Conservation (phyloP, 2,888 invertebrate species). For the Aporophyla nigra region DNA sequence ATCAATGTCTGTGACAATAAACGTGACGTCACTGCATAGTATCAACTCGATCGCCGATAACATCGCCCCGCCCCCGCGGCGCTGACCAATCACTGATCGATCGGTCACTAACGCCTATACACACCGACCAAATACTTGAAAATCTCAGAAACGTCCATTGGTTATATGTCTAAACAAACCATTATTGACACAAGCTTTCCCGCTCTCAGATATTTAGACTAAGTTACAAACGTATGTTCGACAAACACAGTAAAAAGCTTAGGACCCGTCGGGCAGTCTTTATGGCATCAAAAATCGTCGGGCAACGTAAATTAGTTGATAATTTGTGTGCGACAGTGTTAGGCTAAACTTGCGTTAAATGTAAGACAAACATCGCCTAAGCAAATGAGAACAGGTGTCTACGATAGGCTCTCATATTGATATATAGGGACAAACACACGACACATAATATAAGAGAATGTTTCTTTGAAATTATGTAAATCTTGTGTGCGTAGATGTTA, state of each 20-base stretch:
- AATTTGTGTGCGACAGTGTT: conserved; percentile 88
- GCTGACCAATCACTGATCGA: conserved; percentile 88
- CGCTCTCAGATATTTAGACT: conserved; percentile 61
- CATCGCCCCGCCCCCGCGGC: conserved; percentile 81
- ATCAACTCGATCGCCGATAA: conserved; percentile 79
- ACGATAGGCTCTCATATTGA: conserved; percentile 83
- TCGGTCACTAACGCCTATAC: conserved; percentile 81
- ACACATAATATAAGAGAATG: conserved; percentile 76
- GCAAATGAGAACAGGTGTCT: conserved; percentile 90
- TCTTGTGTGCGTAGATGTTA: conserved; percentile 84
- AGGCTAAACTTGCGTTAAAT: conserved; percentile 89
- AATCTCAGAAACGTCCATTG: conserved; percentile 67
- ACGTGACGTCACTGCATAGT: conserved; percentile 71
- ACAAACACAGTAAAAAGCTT: conserved; percentile 83
- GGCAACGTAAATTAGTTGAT: conserved; percentile 89
- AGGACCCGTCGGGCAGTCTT: conserved; percentile 76
- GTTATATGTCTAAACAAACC: conserved; percentile 57
- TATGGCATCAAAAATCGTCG: conserved; percentile 83
- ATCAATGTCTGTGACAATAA: conserved; percentile 74
- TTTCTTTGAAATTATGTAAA: conserved; percentile 86
- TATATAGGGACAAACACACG: conserved; percentile 82
- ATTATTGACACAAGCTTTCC: conserved; percentile 63
- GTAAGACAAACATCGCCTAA: conserved; percentile 88
- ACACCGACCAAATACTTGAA: conserved; percentile 60
- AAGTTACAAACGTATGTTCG: conserved; percentile 62